Evolutionary conservation across 2,888 invertebrate species (phyloP).

Genomic region (Caenorhabditis auriculariae): DNA sequence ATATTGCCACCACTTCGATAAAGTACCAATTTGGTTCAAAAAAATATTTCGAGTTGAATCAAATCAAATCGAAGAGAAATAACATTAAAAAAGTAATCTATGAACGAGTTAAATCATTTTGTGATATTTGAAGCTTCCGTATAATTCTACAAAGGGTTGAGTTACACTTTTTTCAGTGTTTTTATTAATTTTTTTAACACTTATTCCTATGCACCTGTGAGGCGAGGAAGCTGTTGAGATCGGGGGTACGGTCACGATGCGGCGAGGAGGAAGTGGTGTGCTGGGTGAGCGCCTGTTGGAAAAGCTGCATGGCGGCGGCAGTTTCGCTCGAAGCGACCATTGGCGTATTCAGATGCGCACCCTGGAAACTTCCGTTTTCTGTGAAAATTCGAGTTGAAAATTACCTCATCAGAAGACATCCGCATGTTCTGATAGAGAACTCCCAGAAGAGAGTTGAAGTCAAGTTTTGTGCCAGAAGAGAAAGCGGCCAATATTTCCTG

Average conservation of each 20-base stretch:
- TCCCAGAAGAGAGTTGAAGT: conserved; percentile 32
- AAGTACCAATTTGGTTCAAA: no score
- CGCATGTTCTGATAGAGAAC: conserved; percentile 34
- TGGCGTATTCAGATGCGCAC: background rate
- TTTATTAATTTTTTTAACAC: no score
- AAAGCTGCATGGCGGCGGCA: conserved; percentile 44
- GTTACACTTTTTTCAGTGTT: no score
- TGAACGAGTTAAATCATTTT: no score
- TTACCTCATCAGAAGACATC: conserved; percentile 6
- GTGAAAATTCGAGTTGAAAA: background rate
- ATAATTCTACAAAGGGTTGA: no score
- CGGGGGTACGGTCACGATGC: no score
- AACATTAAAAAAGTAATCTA: no score
- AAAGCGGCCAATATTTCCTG: conserved; percentile 31
- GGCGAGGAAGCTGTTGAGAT: conserved; percentile 42
- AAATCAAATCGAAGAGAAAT: no score
- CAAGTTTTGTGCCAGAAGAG: conserved; percentile 20
- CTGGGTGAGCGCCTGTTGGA: conserved; percentile 49
- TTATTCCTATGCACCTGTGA: no score
- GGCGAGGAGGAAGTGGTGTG: conserved; percentile 23
- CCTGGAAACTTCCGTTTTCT: background rate
- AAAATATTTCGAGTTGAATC: no score
- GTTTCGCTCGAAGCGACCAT: conserved; percentile 13
- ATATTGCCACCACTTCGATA: no score
- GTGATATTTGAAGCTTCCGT: no score